Evolutionary conservation across 2,113 vertebrate species (phyloP), one percentile per base, ranked within the genome.

Genomic region (Nannobrachium achirus): DNA sequence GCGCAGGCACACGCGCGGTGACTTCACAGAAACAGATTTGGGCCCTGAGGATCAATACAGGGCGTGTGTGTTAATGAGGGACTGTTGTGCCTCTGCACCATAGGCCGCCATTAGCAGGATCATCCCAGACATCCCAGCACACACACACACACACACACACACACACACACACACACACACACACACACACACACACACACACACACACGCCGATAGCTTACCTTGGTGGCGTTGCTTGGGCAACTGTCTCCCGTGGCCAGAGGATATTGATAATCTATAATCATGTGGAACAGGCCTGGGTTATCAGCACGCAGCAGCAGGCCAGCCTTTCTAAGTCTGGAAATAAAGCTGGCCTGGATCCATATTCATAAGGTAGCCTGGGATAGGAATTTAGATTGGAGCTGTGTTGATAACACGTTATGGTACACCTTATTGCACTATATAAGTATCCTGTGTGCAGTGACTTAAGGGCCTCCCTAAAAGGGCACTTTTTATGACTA

Each of bases 231-330:
- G 93, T 96, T 97, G 87, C 95, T 93, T 71, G 66, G 90, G 95
- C 92, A 97, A 96, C 95, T 84, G 91, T 91, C 88, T 94, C 82
- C 68, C 15, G 59, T 89, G 91, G 92, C 91, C 90, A 69, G 90
- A 91, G 91, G 90, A 89, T 95, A 95, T 96, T 94, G 95, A 95
- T 97, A 89, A 96, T 93, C 93, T 92, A 91, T 96, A 94, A 94
- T 93, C 91, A 92, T 91, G 93, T 90, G n/a, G 15, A 90, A 87
- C 92, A 91, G 86, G 89, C 88, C 82, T 78, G 88, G 83, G 91
- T 92, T 94, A 94, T 94, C 92, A 93, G 88, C 91, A 78, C 91
- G 83, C 86, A 91, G 82, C 89, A 93, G 92, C 71, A 89, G 84
- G 85, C 83, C 40, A 15, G 55, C 57, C 38, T 6, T 45, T 41